Evolutionary conservation across 1,140 invertebrate species (phyloP).

Genomic region (Lordiphosa clarofinis): DNA sequence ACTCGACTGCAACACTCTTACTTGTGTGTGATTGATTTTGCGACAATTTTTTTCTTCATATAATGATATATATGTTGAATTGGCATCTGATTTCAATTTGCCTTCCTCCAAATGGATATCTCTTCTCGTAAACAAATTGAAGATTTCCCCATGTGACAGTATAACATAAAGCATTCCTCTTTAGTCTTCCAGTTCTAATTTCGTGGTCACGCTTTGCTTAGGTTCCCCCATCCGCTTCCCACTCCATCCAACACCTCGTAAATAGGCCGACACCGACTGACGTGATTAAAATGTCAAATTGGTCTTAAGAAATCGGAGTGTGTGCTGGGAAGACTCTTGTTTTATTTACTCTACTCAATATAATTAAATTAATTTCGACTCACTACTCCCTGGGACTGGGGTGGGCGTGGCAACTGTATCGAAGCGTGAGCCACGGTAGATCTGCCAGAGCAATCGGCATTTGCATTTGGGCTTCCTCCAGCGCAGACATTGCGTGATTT

Average conservation of each 20-base stretch:
- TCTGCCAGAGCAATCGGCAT: conserved; percentile 47
- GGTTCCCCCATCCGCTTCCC: conserved; percentile 8
- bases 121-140: too few relatives aligned
- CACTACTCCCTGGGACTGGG: conserved; percentile 20
- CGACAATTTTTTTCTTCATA: too few relatives aligned
- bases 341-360: conserved; percentile 66
- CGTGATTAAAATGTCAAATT: conserved; percentile 70
- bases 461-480: conserved; percentile 42
- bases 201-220: conserved; percentile 17
- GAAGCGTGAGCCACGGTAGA: conserved; percentile 57
- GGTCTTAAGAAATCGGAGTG: conserved; percentile 15
- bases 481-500: conserved; percentile 56
- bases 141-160: too few relatives aligned
- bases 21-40: too few relatives aligned
- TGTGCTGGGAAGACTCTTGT: conserved; percentile 48
- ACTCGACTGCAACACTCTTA: too few relatives aligned
- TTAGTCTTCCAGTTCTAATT: conserved; percentile 8
- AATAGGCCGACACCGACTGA: conserved; percentile 51
- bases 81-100: too few relatives aligned
- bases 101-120: too few relatives aligned
- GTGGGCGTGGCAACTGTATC: conserved; percentile 54
- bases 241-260: conserved; percentile 30
- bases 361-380: conserved; percentile 67
- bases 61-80: too few relatives aligned
- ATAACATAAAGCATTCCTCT: neutral